Evolutionary conservation across 2,888 invertebrate genomes (phyloP).

Genomic region (Epirrhoe alternata): DNA sequence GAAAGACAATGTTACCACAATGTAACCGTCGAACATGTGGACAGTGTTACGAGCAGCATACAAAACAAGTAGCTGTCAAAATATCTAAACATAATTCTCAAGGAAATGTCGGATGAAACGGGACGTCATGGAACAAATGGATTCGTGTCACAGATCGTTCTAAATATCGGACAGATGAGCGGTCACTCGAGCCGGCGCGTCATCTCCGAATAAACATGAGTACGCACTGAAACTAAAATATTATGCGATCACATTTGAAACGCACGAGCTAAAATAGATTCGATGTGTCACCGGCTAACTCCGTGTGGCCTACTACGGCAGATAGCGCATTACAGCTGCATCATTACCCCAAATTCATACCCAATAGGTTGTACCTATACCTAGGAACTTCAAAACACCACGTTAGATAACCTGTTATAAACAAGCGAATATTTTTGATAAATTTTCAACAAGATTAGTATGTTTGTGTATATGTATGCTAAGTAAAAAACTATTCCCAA

Average conservation of each 20-base stretch:
- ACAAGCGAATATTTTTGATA: no score
- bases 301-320: conserved; percentile 53
- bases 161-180: conserved; percentile 54
- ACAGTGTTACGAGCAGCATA: conserved; percentile 39
- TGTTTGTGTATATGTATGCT: no score
- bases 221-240: conserved; percentile 81
- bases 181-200: conserved; percentile 53
- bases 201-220: conserved; percentile 78
- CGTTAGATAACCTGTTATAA: no score
- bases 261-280: conserved; percentile 71
- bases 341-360: background rate
- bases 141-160: conserved; percentile 63
- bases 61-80: conserved; percentile 52
- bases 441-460: no score
- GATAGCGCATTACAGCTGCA: conserved; percentile 26
- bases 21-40: conserved; percentile 39
- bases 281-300: conserved; percentile 67
- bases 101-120: conserved; percentile 52
- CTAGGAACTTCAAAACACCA: no score
- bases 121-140: conserved; percentile 61
- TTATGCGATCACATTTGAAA: conserved; percentile 77
- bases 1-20: conserved; percentile 51
- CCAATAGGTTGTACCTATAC: no score
- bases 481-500: no score
- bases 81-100: conserved; percentile 55